Base-by-base conservation (phyloP, 2,797 vertebrate species). In the Acanthurus lineatus region DNA sequence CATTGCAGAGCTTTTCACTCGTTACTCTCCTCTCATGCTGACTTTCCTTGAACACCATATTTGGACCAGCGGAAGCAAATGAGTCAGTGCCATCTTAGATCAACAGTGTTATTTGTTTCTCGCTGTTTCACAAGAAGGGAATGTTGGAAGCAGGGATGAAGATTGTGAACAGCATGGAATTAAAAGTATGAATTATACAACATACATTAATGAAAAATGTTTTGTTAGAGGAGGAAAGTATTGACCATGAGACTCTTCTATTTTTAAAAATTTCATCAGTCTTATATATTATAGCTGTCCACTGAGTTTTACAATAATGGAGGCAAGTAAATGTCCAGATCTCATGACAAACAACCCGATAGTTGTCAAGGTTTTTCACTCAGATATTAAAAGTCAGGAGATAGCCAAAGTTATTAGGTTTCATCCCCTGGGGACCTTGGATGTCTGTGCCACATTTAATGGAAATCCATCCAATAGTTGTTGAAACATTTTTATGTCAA, bases 71-170 rank as follows among this genome's bases (percentile, higher is more conserved):
- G 1, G 49, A 35, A 65, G 74, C 56, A 57, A 51, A 5, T 73
- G 76, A 89, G 60, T 87, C 73, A 86, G 65, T 77, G 81, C 44
- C 64, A 35, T 59, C 52, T 73, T 56, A 42, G 80, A 77, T 57
- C 67, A 51, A 35, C 70, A 22, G 32, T 53, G 56, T 52, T 79
- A 20, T 83, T 83, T 69, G 45, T 86, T 60, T 82, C 56, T 64
- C 9, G 1, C 38, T 53, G 44, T 79, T 73, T 65, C 19, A 58
- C 42, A 63, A 49, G 54, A 2, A 45, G 32, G 20, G 32, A 25
- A 53, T 45, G 38, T 71, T 35, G 68, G 32, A 62, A 71, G 15
- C 25, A 28, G 17, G 12, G 59, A 56, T 57, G 22, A 48, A 63
- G 52, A 65, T 10, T 5, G n/a, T 45, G 38, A 78, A 70, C 42